A percentile compares a stretch with the other conserved stretches of the same genome.
These are phyloP conservation scores for Pachyseris speciosa DNA, from an alignment of 64 coral and sea anemone species.

Conservation along the genomic window DNA sequence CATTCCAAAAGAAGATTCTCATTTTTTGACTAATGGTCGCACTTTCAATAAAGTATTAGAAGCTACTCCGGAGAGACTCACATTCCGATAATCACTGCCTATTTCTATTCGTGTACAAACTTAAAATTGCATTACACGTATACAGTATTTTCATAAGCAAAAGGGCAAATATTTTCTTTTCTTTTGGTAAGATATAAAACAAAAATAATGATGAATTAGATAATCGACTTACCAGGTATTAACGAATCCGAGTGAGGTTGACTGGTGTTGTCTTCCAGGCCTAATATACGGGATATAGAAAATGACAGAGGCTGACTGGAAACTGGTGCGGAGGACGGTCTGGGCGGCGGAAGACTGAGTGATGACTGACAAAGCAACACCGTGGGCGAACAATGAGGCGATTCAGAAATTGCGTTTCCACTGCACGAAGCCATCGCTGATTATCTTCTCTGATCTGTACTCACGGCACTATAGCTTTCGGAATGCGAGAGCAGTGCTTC, in stretches of 20 bases:
- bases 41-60: no score
- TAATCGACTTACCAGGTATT: no score
- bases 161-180: background rate
- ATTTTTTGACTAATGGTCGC: no score
- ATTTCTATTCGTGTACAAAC: no score
- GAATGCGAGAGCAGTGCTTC: background rate
- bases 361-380: background rate
- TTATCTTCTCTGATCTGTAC: background rate
- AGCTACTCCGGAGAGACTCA: no score
- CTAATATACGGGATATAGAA: slow-evolving; percentile 18
- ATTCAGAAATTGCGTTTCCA: background rate
- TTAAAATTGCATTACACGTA: no score
- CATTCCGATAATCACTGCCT: no score
- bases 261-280: background rate
- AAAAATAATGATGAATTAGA: background rate
- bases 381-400: background rate
- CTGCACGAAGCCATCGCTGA: background rate
- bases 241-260: background rate
- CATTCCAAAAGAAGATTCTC: no score
- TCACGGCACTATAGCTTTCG: no score
- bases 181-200: background rate
- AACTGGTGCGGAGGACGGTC: background rate
- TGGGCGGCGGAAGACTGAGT: background rate
- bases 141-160: no score
- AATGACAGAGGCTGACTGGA: background rate